Percentiles rank a stretch among this genome's conserved stretches.
phyloP scores from a whole-genome alignment of 1,140 invertebrate genomes.

The Drosophila cardini region DNA sequence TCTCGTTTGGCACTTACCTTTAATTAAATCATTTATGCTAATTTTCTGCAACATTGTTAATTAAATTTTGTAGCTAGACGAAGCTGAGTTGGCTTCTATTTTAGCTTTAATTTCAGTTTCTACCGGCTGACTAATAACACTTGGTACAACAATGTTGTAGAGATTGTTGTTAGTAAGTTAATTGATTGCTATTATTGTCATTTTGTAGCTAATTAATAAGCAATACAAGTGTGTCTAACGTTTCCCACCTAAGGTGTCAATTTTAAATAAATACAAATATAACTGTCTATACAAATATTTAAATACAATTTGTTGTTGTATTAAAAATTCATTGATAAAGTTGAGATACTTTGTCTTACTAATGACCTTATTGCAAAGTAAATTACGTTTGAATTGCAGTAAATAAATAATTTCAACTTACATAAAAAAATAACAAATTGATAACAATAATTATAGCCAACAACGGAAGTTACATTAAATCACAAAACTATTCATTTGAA shows the following conservation, averaged over 20 bases:
- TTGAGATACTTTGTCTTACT: background rate
- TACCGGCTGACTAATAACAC: constrained; percentile 46
- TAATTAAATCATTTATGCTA: constrained; percentile 83
- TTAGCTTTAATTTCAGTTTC: background rate
- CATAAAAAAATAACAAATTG: constrained; percentile 17
- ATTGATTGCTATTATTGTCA: constrained; percentile 61
- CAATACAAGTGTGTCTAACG: constrained; percentile 1
- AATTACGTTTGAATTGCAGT: constrained; percentile 25
- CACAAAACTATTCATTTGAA: constrained; percentile 41
- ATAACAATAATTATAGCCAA: constrained; percentile 10
- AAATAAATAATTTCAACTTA: constrained; percentile 19
- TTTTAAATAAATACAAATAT: constrained; percentile 23
- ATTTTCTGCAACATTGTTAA: constrained; percentile 74
- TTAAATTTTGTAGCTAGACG: constrained; percentile 62
- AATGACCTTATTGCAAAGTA: constrained; percentile 13
- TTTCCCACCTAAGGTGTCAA: constrained; percentile 9
- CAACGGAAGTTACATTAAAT: background rate
- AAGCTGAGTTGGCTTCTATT: background rate
- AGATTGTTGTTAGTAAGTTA: constrained; percentile 38
- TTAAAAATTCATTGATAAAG: background rate
- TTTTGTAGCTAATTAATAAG: constrained; percentile 40
- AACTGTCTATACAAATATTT: constrained; percentile 43
- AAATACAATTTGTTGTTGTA: background rate
- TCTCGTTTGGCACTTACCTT: constrained; percentile 62
- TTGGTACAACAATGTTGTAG: constrained; percentile 11